These are phyloP conservation scores for Lipophrys pholis DNA, from an alignment of 2,113 vertebrate species.

Conservation along the genomic window DNA sequence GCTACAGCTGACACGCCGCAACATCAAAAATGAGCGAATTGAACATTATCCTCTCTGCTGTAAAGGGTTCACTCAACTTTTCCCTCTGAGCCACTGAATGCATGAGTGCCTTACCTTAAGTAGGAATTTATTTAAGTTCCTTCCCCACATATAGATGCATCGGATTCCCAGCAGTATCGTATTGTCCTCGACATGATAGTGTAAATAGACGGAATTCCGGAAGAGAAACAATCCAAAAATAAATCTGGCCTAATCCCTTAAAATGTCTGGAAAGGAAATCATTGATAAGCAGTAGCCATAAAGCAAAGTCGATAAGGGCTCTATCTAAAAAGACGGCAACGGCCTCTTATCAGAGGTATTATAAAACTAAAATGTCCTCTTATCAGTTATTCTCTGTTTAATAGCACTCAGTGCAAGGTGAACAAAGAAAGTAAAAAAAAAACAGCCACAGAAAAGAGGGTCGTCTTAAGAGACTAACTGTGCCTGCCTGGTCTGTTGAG, in stretches of 20 bases:
- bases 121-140: slow-evolving; percentile 9
- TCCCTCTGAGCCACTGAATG: slow-evolving; percentile 9
- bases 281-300: slow-evolving; percentile 66
- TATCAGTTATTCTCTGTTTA: slow-evolving; percentile 64
- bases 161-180: slow-evolving; percentile 46
- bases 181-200: slow-evolving; percentile 45
- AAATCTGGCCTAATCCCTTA: slow-evolving; percentile 71
- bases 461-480: neutral
- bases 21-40: neutral
- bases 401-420: slow-evolving; percentile 63
- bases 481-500: neutral
- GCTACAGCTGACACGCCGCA: neutral
- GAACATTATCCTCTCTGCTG: neutral
- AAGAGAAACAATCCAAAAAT: slow-evolving; percentile 55
- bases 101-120: slow-evolving; percentile 10
- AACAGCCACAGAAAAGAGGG: neutral
- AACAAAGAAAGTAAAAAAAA: slow-evolving; percentile 26
- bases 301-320: slow-evolving; percentile 65
- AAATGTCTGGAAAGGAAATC: slow-evolving; percentile 70
- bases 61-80: neutral
- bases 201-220: slow-evolving; percentile 49
- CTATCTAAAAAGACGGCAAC: slow-evolving; percentile 52
- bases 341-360: slow-evolving; percentile 56
- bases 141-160: slow-evolving; percentile 43
- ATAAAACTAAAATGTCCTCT: slow-evolving; percentile 63